Conservation (phyloP, 37 sponge, comb jelly and placozoan species). For the Ephydatia muelleri region DNA sequence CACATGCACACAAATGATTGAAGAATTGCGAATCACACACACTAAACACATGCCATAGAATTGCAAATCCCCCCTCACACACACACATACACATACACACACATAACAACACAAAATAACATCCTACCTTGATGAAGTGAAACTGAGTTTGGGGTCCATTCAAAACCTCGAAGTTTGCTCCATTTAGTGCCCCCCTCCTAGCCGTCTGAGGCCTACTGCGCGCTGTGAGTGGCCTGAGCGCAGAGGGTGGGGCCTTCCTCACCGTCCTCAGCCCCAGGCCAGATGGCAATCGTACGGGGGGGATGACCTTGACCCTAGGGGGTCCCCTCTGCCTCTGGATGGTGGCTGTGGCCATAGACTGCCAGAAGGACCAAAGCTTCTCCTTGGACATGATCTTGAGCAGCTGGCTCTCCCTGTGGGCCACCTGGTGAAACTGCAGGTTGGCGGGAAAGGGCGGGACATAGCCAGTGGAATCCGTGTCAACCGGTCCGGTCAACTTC, state of each 20-base stretch:
- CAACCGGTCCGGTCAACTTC: background rate
- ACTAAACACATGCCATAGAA: background rate
- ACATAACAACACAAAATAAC: background rate
- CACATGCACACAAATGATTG: background rate
- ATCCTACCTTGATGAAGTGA: constrained; percentile 61
- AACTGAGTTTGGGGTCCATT: constrained; percentile 50
- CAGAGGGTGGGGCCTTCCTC: constrained; percentile 52
- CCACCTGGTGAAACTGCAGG: constrained; percentile 67
- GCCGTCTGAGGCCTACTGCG: constrained; percentile 44
- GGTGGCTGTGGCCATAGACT: constrained; percentile 63
- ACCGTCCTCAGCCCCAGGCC: constrained; percentile 50
- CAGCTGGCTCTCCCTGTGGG: constrained; percentile 69
- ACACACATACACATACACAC: background rate
- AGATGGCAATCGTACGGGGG: constrained; percentile 69
- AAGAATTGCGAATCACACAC: background rate
- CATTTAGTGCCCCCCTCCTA: background rate
- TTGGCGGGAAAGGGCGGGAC: constrained; percentile 21
- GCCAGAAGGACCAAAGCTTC: constrained; percentile 73
- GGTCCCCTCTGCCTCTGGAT: constrained; percentile 53
- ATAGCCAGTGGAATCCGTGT: background rate
- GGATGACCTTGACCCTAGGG: constrained; percentile 68
- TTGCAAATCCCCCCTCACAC: background rate
- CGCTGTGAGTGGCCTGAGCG: constrained; percentile 70
- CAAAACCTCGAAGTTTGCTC: constrained; percentile 22
- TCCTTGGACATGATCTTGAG: constrained; percentile 48